Conservation (phyloP, 2,888 invertebrate genomes). For the Ryuthela nishihirai region DNA sequence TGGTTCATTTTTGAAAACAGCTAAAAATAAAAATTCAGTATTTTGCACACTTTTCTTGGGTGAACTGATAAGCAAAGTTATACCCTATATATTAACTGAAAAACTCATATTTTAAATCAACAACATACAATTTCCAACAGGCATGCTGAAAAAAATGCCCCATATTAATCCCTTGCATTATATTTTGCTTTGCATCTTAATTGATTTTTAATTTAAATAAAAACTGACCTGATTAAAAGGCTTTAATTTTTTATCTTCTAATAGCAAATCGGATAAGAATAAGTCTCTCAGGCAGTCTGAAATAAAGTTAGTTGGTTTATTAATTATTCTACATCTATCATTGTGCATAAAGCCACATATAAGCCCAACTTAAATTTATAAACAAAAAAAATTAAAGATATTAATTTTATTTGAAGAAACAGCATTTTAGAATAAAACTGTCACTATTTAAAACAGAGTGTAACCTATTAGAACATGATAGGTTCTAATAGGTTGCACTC, state of each 20-base stretch:
- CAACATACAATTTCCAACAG: no score
- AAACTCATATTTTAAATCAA: no score
- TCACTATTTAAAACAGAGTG: neutral
- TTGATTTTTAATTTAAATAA: conserved; percentile 9
- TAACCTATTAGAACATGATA: no score
- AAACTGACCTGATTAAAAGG: conserved; percentile 49
- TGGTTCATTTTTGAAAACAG: no score
- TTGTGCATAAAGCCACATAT: neutral
- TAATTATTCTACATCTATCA: no score
- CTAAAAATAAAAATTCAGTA: no score
- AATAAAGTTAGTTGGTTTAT: conserved; percentile 43
- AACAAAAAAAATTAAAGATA: neutral
- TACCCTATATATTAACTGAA: no score
- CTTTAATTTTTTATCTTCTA: conserved; percentile 54
- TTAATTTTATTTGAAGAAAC: neutral
- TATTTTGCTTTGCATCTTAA: neutral
- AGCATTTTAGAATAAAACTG: neutral
- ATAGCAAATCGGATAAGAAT: conserved; percentile 61
- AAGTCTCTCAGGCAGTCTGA: conserved; percentile 73
- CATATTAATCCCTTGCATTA: neutral
- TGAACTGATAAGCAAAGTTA: no score
- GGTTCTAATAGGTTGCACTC: no score
- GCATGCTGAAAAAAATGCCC: no score
- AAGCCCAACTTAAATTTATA: neutral
- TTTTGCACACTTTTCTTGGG: no score